phyloP scores from a whole-genome alignment of 2,888 invertebrate genomes.

The Disparrhopalites patrizii region DNA sequence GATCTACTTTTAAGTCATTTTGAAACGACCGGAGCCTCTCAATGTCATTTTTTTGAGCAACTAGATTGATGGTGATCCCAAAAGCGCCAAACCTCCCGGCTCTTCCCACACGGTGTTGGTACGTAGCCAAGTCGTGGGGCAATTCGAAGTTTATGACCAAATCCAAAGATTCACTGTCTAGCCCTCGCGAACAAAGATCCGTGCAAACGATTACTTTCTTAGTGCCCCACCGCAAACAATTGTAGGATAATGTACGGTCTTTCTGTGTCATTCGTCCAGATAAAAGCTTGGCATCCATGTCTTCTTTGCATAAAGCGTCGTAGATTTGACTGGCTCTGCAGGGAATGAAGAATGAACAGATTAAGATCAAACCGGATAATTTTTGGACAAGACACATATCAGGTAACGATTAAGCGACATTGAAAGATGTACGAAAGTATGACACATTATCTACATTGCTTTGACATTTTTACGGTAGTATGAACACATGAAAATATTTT shows the following conservation, averaged over 20 bases:
- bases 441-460: no score
- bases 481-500: background rate
- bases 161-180: slow-evolving; percentile 90
- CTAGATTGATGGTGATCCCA: slow-evolving; percentile 73
- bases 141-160: slow-evolving; percentile 88
- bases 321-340: slow-evolving; percentile 72
- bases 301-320: slow-evolving; percentile 64
- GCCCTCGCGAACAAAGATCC: slow-evolving; percentile 81
- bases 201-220: slow-evolving; percentile 19
- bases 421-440: no score
- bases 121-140: slow-evolving; percentile 73
- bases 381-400: no score
- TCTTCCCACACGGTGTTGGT: slow-evolving; percentile 91
- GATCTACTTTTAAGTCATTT: background rate
- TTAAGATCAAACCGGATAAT: no score
- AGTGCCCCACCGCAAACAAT: slow-evolving; percentile 56
- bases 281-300: slow-evolving; percentile 75
- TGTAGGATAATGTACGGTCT: slow-evolving; percentile 70
- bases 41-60: slow-evolving; percentile 64
- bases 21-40: slow-evolving; percentile 56
- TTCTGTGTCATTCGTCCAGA: slow-evolving; percentile 75
- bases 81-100: slow-evolving; percentile 89
- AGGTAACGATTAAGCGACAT: no score
- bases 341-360: slow-evolving; percentile 17
- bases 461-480: no score